Evolutionary conservation across 2,797 vertebrate species (phyloP), one percentile per base, ranked within the genome.

Genomic region (Chiloscyllium punctatum): DNA sequence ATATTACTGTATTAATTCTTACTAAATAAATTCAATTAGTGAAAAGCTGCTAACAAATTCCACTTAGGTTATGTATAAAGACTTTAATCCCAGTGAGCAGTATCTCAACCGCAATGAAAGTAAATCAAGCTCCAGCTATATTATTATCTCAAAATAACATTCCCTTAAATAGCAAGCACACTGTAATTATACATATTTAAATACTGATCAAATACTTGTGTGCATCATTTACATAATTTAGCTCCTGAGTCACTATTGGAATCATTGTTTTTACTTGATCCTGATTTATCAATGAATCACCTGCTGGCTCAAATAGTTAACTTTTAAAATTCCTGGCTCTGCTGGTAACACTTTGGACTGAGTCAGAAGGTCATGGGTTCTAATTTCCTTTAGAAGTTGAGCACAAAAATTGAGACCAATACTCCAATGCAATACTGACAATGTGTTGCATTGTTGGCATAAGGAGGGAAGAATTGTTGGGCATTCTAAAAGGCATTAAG

Each of bases 41-140:
- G 66, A 37, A 69, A 92, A 95, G 2, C 51, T 77, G 68, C 53
- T 95, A 51, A 16, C 33, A 72, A 95, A 95, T 95, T 95, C 69
- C 48, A 71, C 77, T 23, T 48, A 88, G 96, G 53, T 96, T 91
- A 68, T 96, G 5, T 95, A 66, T 42, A 88, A 68, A 57, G 90
- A 62, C 37, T 94, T 96, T 16, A 92, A 48, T 86, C 95, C 95
- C 27, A 23, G 9, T 87, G 72, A 33, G 25, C 91, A 90, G 94
- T 95, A 23, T 96, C 96, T 91, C 95, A 42, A 66, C 96, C 68
- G 37, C 74, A 51, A 77, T 57, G 87, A 11, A 53, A 96, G 87
- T 0, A 0, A 72, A 68, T 79, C 57, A 15, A 82, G 71, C 94
- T 86, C 69, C 68, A 95, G 71, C 95, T 72, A 57, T 30, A 30